Percentiles rank a stretch among this genome's conserved stretches.
Conservation (phyloP, 1,140 invertebrate genomes). For the Trichonephila inaurata region DNA sequence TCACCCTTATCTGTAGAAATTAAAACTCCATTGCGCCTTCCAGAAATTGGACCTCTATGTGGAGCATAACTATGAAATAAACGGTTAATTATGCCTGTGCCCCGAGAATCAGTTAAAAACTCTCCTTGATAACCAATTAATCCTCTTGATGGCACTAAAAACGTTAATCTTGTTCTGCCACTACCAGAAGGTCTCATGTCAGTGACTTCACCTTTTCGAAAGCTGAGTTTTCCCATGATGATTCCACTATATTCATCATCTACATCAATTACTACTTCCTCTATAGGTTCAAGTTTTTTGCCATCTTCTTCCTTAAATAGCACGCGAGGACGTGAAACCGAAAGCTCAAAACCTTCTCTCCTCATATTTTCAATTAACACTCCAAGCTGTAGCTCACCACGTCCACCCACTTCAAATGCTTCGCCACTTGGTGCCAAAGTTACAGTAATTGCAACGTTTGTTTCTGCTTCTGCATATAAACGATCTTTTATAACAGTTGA, state of each 20-base stretch:
- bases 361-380: slow-evolving; percentile 78
- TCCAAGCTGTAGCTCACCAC: slow-evolving; percentile 78
- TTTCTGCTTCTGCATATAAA: slow-evolving; percentile 58
- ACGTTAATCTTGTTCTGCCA: slow-evolving; percentile 65
- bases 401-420: slow-evolving; percentile 76
- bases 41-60: too few relatives aligned
- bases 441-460: slow-evolving; percentile 64
- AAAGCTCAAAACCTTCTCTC: slow-evolving; percentile 78
- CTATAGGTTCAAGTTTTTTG: slow-evolving; percentile 74
- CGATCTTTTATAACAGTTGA: slow-evolving; percentile 73
- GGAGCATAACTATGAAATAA: too few relatives aligned
- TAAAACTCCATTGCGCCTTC: too few relatives aligned
- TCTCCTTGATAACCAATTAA: slow-evolving; percentile 77
- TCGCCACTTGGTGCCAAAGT: slow-evolving; percentile 51
- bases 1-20: too few relatives aligned
- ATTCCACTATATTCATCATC: slow-evolving; percentile 72
- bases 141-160: slow-evolving; percentile 73
- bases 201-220: slow-evolving; percentile 76
- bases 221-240: slow-evolving; percentile 53
- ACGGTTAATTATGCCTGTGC: too few relatives aligned
- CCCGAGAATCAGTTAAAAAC: slow-evolving; percentile 77
- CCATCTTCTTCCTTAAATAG: slow-evolving; percentile 76
- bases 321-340: slow-evolving; percentile 73
- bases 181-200: slow-evolving; percentile 73
- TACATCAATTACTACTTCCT: slow-evolving; percentile 76